Conservation (phyloP, 53 echinoderm and acorn worm species). For the Crossaster papposus region DNA sequence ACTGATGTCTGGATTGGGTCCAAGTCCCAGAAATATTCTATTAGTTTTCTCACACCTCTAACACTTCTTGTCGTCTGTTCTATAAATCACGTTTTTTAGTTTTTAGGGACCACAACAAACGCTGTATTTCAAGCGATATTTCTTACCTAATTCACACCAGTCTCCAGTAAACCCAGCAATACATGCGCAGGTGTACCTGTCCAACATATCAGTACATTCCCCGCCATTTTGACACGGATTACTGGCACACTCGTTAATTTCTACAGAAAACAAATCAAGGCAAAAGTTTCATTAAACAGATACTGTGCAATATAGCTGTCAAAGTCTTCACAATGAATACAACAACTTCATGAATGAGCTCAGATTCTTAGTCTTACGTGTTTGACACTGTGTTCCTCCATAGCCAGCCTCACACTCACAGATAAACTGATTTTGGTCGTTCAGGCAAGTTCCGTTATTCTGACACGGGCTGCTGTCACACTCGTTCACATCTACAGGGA, state of each 20-base stretch:
- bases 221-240: constrained; percentile 53
- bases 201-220: constrained; percentile 8
- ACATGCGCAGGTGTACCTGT: constrained; percentile 2
- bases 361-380: constrained; percentile 29
- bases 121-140: neutral
- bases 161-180: constrained; percentile 18
- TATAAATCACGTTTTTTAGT: too few relatives aligned
- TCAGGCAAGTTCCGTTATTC: constrained; percentile 62
- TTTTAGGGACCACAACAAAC: neutral
- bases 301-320: neutral
- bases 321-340: neutral
- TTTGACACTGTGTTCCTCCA: constrained; percentile 58
- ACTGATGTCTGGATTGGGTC: too few relatives aligned
- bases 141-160: constrained; percentile 30
- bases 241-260: constrained; percentile 47
- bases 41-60: too few relatives aligned
- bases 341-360: neutral
- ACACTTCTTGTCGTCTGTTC: too few relatives aligned
- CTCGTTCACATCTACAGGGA: constrained; percentile 65
- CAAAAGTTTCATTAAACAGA: constrained; percentile 6
- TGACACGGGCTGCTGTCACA: constrained; percentile 70
- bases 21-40: neutral
- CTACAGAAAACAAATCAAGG: constrained; percentile 7
- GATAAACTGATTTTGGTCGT: constrained; percentile 47
- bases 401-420: constrained; percentile 64